Evolutionary conservation across 2,113 vertebrate species (phyloP).

Genomic region (Lynx canadensis): DNA sequence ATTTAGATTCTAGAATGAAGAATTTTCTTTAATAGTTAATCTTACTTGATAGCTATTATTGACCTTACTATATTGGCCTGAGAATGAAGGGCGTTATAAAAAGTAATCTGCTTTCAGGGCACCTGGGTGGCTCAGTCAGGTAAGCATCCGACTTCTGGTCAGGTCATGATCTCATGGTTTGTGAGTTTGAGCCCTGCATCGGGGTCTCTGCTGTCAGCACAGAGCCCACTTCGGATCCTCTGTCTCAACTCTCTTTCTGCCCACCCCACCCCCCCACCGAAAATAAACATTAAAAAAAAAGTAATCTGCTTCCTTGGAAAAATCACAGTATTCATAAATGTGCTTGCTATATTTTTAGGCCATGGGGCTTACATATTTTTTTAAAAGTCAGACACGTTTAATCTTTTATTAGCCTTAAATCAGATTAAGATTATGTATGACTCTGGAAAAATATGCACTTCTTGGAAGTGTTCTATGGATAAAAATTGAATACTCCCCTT

Average conservation of each 20-base stretch:
- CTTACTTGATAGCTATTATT: neutral
- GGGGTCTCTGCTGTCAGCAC: no score
- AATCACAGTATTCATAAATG: neutral
- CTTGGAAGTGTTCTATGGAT: neutral
- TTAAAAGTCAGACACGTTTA: neutral
- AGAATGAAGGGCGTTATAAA: neutral
- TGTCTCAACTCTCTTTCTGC: no score
- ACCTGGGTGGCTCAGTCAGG: no score
- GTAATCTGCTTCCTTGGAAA: neutral
- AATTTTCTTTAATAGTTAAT: neutral
- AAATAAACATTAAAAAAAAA: neutral
- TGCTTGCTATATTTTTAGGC: neutral
- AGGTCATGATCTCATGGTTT: no score
- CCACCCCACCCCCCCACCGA: no score
- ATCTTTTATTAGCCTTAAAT: conserved; percentile 29
- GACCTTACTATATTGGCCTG: neutral
- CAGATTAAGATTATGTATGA: neutral
- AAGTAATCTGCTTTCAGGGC: neutral
- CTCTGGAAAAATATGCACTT: neutral
- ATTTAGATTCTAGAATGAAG: neutral
- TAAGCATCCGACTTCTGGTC: no score
- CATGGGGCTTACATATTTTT: neutral
- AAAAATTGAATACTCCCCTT: neutral
- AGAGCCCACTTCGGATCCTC: no score
- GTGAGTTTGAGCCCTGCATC: no score